phyloP scores from a whole-genome alignment of 2,113 vertebrate genomes.

The Apaloderma vittatum region DNA sequence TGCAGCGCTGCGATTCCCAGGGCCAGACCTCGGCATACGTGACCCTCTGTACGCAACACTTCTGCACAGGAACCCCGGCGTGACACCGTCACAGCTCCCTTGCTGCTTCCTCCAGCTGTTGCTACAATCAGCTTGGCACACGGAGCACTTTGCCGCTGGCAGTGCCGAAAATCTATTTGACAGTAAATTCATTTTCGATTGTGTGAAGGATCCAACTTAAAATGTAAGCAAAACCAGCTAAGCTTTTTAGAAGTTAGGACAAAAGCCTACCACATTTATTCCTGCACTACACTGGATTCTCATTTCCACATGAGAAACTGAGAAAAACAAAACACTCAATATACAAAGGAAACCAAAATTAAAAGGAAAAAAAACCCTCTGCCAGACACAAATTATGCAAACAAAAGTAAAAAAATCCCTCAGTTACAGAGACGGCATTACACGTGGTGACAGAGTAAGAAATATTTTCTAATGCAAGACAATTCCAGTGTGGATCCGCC shows the following conservation, averaged over 20 bases:
- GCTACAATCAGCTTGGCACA: not conserved
- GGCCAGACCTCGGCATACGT: not conserved
- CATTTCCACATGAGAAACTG: not conserved
- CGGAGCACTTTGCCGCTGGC: not conserved
- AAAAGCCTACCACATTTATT: not conserved
- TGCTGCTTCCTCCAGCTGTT: not conserved
- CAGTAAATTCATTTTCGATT: not conserved
- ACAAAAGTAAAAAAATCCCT: not conserved
- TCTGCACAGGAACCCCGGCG: not conserved
- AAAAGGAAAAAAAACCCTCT: not conserved
- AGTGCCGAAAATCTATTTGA: not conserved
- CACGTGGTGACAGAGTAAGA: not conserved
- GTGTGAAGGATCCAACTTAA: not conserved
- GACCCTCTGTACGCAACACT: not conserved
- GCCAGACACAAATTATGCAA: not conserved
- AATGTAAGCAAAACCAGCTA: not conserved
- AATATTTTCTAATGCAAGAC: not conserved
- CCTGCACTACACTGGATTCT: not conserved
- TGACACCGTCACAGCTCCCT: accelerated
- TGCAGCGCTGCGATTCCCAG: not conserved
- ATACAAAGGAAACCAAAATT: not conserved
- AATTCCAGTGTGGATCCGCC: not conserved
- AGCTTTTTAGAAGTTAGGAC: not conserved
- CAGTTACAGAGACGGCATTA: not conserved
- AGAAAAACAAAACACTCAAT: not conserved